Percentiles rank a stretch among this genome's conserved stretches.
These are phyloP conservation scores for Ondatra zibethicus DNA, from an alignment of 2,113 vertebrate genomes.

Conservation along the genomic window DNA sequence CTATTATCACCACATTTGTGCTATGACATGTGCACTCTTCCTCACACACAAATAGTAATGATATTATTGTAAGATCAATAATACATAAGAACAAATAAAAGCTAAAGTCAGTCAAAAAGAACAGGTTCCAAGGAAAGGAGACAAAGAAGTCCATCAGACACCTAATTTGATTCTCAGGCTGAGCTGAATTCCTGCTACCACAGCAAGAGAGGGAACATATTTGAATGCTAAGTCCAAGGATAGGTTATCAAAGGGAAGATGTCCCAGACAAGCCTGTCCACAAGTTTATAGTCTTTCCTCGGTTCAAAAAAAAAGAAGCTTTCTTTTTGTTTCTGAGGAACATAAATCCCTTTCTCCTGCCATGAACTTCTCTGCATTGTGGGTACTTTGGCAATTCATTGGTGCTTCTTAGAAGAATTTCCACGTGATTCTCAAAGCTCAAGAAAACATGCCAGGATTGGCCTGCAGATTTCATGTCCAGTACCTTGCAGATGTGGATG, in stretches of 20 bases:
- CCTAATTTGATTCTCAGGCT: not conserved
- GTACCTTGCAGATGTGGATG: not conserved
- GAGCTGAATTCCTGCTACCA: not conserved
- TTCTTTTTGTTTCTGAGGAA: not conserved
- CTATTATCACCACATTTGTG: not conserved
- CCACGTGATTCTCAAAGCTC: not conserved
- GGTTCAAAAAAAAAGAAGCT: not conserved
- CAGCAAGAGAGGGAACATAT: not conserved
- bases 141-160: not conserved
- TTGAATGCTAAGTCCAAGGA: not conserved
- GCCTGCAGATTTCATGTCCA: not conserved
- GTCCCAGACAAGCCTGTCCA: not conserved
- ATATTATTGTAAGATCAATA: too few species aligned
- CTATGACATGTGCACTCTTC: too few species aligned
- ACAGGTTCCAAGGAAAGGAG: not conserved
- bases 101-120: fast-evolving
- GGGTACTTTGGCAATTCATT: not conserved
- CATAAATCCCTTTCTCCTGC: not conserved
- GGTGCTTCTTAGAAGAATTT: not conserved
- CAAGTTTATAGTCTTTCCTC: not conserved
- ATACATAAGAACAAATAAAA: not conserved
- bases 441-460: not conserved
- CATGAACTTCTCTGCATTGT: not conserved
- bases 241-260: not conserved
- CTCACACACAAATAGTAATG: not conserved